Evolutionary conservation across 2,113 vertebrate genomes (phyloP).

Genomic region (Thalassoma bifasciatum): DNA sequence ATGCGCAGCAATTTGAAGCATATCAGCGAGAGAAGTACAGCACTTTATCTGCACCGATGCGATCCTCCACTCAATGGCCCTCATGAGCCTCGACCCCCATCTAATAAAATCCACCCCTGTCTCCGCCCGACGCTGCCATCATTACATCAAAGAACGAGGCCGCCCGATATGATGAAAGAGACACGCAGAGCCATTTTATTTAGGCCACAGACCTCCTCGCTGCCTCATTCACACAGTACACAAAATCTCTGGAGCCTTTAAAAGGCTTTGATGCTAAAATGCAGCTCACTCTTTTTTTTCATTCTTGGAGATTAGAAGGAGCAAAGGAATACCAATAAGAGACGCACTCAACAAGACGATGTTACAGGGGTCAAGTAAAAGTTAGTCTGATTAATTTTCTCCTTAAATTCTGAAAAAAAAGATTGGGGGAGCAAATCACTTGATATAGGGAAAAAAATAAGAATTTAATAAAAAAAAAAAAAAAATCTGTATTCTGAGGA

Average conservation of each 20-base stretch:
- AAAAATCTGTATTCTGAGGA: neutral
- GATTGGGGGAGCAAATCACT: too few species aligned
- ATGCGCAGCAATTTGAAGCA: conserved; percentile 13
- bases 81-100: conserved; percentile 48
- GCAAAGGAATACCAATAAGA: neutral
- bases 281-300: neutral
- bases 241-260: neutral
- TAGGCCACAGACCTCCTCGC: conserved; percentile 19
- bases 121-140: conserved; percentile 33
- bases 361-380: neutral
- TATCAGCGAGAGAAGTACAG: neutral
- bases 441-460: too few species aligned
- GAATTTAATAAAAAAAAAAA: too few species aligned
- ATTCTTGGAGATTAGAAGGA: neutral
- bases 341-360: too few species aligned
- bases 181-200: conserved; percentile 26
- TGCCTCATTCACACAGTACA: conserved; percentile 5
- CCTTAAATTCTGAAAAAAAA: too few species aligned
- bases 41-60: conserved; percentile 28
- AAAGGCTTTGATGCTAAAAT: neutral
- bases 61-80: conserved; percentile 42
- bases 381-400: neutral
- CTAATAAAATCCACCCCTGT: conserved; percentile 52
- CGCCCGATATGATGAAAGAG: conserved; percentile 41
- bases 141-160: conserved; percentile 64